Evolutionary conservation across 2,797 vertebrate species (phyloP).

Genomic region (Erethizon dorsatum): DNA sequence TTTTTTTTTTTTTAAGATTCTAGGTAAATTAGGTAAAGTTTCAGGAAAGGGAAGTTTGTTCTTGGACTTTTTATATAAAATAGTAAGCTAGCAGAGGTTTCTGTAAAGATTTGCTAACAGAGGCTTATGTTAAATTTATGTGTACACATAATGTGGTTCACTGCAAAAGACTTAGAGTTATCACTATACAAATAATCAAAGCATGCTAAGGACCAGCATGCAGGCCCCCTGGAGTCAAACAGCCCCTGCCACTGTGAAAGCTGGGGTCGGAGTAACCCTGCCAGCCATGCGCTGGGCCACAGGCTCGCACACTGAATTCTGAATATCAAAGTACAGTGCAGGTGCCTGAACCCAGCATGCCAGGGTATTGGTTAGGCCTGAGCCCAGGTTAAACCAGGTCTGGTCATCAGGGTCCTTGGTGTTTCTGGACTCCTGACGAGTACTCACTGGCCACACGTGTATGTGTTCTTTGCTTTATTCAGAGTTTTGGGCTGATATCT

Average conservation of each 20-base stretch:
- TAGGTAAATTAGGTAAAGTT: background rate
- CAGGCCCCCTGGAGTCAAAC: background rate
- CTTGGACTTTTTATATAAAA: slow-evolving; percentile 22
- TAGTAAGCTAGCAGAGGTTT: background rate
- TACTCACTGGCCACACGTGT: accelerated
- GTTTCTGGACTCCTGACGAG: background rate
- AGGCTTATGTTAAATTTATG: slow-evolving; percentile 56
- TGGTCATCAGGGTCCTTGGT: background rate
- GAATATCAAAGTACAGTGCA: background rate
- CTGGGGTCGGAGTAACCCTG: background rate
- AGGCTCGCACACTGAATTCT: background rate
- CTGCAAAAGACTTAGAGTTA: background rate
- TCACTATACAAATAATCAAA: background rate
- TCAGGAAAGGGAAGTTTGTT: slow-evolving; percentile 24
- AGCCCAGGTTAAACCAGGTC: background rate
- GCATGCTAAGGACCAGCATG: background rate
- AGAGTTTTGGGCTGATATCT: background rate
- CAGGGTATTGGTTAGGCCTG: background rate
- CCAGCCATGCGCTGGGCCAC: accelerated
- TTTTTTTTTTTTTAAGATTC: too few species aligned
- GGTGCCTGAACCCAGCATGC: background rate
- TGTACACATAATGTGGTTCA: slow-evolving; percentile 50
- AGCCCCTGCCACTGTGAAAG: background rate
- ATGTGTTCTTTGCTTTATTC: background rate
- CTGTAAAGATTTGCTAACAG: background rate